Base-by-base conservation (phyloP, 2,888 invertebrate genomes). In the Drosophila borealis region DNA sequence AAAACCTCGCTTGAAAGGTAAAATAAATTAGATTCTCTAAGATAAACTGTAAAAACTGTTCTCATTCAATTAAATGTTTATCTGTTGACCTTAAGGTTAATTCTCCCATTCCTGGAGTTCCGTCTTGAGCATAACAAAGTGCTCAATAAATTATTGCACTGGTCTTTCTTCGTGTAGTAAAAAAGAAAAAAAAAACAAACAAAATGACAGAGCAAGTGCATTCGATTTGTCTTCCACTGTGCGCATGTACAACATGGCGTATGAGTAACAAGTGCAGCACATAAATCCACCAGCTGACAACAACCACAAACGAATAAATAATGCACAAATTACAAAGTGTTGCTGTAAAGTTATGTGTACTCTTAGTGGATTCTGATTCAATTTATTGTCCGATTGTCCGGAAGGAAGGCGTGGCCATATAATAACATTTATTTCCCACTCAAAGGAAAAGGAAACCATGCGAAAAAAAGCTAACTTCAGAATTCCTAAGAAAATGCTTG, bases 241-340 rank as follows among this genome's bases (percentile, higher is more conserved):
- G 68, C 66, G 56, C 67, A 74, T 66, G 74, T 70, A 60, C 80
- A 65, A 61, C 83, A 69, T 80, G 77, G 82, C 86, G 81, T 80
- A 80, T 85, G 83, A 70, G 86, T 85, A 80, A 80, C 81, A 83
- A 82, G 80, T 82, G 80, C 56, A 63, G 61, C 80, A 70, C 80
- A 82, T 82, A 82, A 82, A 86, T 82, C 60, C 49, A 48, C 66
- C 54, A 63, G 75, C 53, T 66, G 75, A 60, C 62, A 55, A 45
- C 51, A 37, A 46, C 84, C 84, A 53, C 80, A 78, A 73, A 60
- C 21, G 25, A 55, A 66, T 59, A 80, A 77, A 74, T 64, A 72
- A 67, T 63, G 57, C 51, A 51, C 48, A 65, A 57, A 49, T 17
- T 55, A 45, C 55, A 45, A 45, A 37, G 44, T 29, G 54, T 42